Conservation (phyloP, 2,113 vertebrate genomes). For the Oryzias celebensis region DNA sequence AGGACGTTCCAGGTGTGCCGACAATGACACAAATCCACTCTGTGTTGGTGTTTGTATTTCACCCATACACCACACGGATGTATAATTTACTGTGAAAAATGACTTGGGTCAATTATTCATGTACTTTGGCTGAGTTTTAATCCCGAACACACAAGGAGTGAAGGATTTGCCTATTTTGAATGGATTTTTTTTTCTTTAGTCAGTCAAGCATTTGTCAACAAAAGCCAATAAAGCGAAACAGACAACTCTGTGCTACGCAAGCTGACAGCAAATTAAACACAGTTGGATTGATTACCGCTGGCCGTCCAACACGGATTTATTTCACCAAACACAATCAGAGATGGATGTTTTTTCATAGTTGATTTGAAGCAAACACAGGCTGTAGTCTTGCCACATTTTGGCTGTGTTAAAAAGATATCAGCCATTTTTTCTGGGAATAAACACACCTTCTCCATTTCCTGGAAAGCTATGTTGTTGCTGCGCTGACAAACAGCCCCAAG, state of each 20-base stretch:
- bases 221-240: slow-evolving; percentile 68
- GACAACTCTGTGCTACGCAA: slow-evolving; percentile 52
- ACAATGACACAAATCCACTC: slow-evolving; percentile 39
- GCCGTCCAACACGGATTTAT: slow-evolving; percentile 62
- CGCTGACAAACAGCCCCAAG: slow-evolving; percentile 60
- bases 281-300: slow-evolving; percentile 54
- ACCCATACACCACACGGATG: slow-evolving; percentile 11
- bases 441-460: slow-evolving; percentile 52
- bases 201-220: slow-evolving; percentile 75
- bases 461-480: slow-evolving; percentile 62
- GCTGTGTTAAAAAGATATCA: slow-evolving; percentile 41
- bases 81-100: slow-evolving; percentile 5
- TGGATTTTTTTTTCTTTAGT: slow-evolving; percentile 60
- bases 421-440: slow-evolving; percentile 21
- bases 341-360: slow-evolving; percentile 55
- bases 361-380: slow-evolving; percentile 36
- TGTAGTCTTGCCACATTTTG: slow-evolving; percentile 7
- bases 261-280: slow-evolving; percentile 66
- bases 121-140: background rate
- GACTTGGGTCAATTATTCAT: slow-evolving; percentile 12
- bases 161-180: slow-evolving; percentile 75
- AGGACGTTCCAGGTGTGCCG: slow-evolving; percentile 55
- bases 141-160: slow-evolving; percentile 27
- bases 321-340: slow-evolving; percentile 66
- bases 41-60: slow-evolving; percentile 32